A percentile compares a stretch with the other conserved stretches of the same genome.
phyloP scores from a whole-genome alignment of 2,888 invertebrate species.

The Coleophora deauratella region DNA sequence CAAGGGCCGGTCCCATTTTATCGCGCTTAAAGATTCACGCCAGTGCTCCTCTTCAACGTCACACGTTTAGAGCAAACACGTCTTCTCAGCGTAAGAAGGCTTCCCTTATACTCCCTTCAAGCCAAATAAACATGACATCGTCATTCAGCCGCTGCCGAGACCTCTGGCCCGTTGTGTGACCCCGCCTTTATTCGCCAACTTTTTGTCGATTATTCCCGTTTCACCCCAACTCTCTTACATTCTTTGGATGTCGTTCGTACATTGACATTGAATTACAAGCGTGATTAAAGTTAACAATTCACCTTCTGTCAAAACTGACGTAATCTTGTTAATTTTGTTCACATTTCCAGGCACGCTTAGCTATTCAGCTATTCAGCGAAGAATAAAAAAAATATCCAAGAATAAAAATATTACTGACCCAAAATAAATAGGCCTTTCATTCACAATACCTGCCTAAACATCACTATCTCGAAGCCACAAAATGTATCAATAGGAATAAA shows the following conservation, averaged over 20 bases:
- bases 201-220: conserved; percentile 51
- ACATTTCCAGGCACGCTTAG: too few relatives aligned
- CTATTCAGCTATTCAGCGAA: too few relatives aligned
- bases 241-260: conserved; percentile 39
- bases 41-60: conserved; percentile 42
- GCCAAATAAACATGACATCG: conserved; percentile 67
- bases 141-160: conserved; percentile 44
- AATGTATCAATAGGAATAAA: conserved; percentile 25
- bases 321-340: too few relatives aligned
- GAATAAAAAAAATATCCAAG: too few relatives aligned
- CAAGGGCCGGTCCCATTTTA: conserved; percentile 31
- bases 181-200: conserved; percentile 53
- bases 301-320: too few relatives aligned
- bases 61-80: conserved; percentile 32
- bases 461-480: conserved; percentile 6
- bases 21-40: conserved; percentile 46
- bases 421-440: too few relatives aligned
- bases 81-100: conserved; percentile 40
- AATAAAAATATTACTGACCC: too few relatives aligned
- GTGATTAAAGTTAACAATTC: too few relatives aligned
- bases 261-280: conserved; percentile 39
- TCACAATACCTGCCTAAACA: too few relatives aligned
- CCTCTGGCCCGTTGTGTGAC: conserved; percentile 43
- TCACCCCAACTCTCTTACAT: conserved; percentile 40
- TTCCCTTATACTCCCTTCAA: conserved; percentile 43